A percentile compares a stretch with the other conserved stretches of the same genome.
phyloP scores from a whole-genome alignment of 2,797 vertebrate genomes.

The Malacoctenus gilli region DNA sequence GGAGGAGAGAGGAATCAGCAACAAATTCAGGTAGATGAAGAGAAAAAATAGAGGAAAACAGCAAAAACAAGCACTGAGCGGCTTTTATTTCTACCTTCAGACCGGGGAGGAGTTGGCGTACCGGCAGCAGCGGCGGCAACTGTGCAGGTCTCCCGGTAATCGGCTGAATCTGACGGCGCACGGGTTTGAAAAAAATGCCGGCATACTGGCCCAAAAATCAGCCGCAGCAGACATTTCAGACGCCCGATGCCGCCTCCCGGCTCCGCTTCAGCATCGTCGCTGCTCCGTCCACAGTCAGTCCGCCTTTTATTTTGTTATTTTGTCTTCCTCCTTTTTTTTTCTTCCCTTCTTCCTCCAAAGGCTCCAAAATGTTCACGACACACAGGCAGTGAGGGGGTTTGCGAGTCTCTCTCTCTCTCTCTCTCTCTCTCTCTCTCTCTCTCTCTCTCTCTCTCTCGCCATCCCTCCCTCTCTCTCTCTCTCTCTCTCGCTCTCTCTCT shows the following conservation, averaged over 20 bases:
- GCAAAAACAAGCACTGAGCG: constrained; percentile 25
- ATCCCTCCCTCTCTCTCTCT: constrained; percentile 35
- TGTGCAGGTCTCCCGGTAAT: constrained; percentile 39
- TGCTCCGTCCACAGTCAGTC: constrained; percentile 13
- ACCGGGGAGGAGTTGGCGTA: constrained; percentile 39
- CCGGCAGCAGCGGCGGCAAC: constrained; percentile 60
- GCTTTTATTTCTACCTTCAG: constrained; percentile 54
- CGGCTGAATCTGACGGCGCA: constrained; percentile 45
- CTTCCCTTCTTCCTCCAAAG: constrained; percentile 16
- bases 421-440: constrained; percentile 38
- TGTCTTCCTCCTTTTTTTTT: constrained; percentile 2
- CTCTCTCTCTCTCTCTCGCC: constrained; percentile 31
- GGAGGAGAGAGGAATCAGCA: background rate
- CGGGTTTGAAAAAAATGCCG: constrained; percentile 54
- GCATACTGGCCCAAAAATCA: constrained; percentile 53
- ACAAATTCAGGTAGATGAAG: too few species aligned
- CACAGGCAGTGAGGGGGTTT: constrained; percentile 61
- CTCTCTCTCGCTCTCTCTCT: constrained; percentile 42
- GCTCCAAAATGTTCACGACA: constrained; percentile 69
- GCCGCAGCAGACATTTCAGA: constrained; percentile 33
- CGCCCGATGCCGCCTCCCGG: constrained; percentile 16
- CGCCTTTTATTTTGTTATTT: background rate
- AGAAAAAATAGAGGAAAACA: too few species aligned
- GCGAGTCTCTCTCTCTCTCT: constrained; percentile 41
- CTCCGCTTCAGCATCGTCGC: constrained; percentile 23